phyloP scores from a whole-genome alignment of 2,113 vertebrate species.

The Calonectris borealis region DNA sequence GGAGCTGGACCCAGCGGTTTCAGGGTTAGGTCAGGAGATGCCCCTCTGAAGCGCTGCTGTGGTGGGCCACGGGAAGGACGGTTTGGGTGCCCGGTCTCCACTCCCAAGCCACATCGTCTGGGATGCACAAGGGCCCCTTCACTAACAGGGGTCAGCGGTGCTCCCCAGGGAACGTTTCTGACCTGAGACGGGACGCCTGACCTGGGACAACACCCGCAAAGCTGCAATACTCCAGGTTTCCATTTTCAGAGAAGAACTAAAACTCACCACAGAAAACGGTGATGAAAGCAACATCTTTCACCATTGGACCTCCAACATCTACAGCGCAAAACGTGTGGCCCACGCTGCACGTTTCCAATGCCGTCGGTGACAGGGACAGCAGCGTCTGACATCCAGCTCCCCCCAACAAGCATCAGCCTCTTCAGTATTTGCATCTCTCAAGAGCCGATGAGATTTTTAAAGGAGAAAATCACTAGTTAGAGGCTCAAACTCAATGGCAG shows the following conservation, averaged over 20 bases:
- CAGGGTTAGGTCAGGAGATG: not conserved
- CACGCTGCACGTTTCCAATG: not conserved
- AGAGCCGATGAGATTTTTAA: not conserved
- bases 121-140: not conserved
- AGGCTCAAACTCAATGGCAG: not conserved
- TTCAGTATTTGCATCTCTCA: not conserved
- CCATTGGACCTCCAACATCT: not conserved
- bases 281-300: not conserved
- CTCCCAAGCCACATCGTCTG: not conserved
- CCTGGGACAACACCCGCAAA: accelerated
- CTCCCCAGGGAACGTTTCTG: not conserved
- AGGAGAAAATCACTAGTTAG: not conserved
- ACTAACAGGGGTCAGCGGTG: not conserved
- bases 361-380: not conserved
- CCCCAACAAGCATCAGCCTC: not conserved
- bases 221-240: not conserved
- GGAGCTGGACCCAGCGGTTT: not conserved
- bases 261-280: not conserved
- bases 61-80: accelerated
- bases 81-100: not conserved
- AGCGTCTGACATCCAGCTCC: not conserved
- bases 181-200: not conserved
- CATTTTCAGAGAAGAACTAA: not conserved
- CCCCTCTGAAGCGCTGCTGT: too few species aligned
- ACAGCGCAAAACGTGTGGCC: accelerated